Conservation (phyloP, 92 coral and sea anemone genomes). For the Meandrina meandrites region DNA sequence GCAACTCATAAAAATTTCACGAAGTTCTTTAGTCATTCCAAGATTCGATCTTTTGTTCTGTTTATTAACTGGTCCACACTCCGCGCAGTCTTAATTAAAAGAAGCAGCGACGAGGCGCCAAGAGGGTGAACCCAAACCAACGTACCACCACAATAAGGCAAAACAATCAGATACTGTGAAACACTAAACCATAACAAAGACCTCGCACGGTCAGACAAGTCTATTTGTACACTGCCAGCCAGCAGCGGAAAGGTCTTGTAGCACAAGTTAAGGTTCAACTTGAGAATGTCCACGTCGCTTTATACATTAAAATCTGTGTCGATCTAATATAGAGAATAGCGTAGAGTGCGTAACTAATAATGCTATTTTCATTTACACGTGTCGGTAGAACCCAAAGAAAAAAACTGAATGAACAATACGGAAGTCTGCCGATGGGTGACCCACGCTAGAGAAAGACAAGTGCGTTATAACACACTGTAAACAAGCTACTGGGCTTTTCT, state of each 20-base stretch:
- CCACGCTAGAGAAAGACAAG: neutral
- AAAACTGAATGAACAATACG: neutral
- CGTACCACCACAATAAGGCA: constrained; percentile 8
- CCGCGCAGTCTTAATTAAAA: constrained; percentile 34
- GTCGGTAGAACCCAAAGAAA: constrained; percentile 22
- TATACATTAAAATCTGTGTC: neutral
- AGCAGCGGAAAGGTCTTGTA: neutral
- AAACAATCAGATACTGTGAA: constrained; percentile 13
- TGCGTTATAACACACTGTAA: neutral
- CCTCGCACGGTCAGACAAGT: constrained; percentile 6
- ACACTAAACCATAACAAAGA: neutral
- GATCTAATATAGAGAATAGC: neutral
- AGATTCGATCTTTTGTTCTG: constrained; percentile 36
- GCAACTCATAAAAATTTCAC: constrained; percentile 32
- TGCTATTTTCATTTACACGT: constrained; percentile 12
- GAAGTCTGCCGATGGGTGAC: constrained; percentile 4
- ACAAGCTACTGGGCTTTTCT: neutral
- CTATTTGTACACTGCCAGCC: neutral
- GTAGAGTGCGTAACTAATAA: neutral
- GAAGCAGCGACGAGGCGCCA: constrained; percentile 27
- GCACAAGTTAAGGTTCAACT: neutral
- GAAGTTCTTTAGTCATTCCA: constrained; percentile 15
- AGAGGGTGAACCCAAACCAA: constrained; percentile 22
- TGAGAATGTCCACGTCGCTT: neutral
- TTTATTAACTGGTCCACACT: constrained; percentile 40